Percentiles rank a stretch among this genome's conserved stretches.
These are phyloP conservation scores for Danio kyathit DNA, from an alignment of 2,797 vertebrate genomes.

Conservation along the genomic window DNA sequence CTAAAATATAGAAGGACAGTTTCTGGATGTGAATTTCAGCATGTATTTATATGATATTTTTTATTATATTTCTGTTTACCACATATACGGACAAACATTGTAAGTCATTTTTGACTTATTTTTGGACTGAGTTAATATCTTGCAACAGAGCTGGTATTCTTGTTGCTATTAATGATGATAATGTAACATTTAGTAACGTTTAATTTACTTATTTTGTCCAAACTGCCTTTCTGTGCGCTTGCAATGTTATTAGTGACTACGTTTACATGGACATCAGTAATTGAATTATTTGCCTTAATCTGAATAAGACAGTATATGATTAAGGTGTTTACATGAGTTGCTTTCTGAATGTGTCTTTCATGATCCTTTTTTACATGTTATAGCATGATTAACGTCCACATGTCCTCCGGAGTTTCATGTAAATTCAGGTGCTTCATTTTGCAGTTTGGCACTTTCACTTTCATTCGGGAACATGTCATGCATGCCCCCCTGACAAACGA, in stretches of 20 bases:
- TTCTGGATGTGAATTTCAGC: background rate
- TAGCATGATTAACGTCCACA: too few species aligned
- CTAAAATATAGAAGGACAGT: background rate
- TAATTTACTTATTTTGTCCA: conserved; percentile 14
- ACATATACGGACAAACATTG: background rate
- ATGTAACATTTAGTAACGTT: background rate
- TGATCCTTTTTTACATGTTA: too few species aligned
- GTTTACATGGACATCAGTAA: too few species aligned
- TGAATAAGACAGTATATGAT: too few species aligned
- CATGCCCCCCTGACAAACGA: too few species aligned
- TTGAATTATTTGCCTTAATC: too few species aligned
- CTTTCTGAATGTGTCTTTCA: too few species aligned
- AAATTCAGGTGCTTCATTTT: too few species aligned
- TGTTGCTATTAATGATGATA: conserved; percentile 28
- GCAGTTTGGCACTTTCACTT: too few species aligned
- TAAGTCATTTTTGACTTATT: background rate
- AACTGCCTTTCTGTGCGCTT: background rate
- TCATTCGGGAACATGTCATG: too few species aligned
- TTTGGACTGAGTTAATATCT: background rate
- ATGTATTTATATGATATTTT: background rate
- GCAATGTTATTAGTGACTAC: background rate
- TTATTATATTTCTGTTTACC: background rate
- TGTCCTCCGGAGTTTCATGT: too few species aligned
- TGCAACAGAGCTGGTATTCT: conserved; percentile 46
- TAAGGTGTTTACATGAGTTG: too few species aligned